phyloP scores from a whole-genome alignment of 2,888 invertebrate genomes.

The Falcaria lacertinaria region DNA sequence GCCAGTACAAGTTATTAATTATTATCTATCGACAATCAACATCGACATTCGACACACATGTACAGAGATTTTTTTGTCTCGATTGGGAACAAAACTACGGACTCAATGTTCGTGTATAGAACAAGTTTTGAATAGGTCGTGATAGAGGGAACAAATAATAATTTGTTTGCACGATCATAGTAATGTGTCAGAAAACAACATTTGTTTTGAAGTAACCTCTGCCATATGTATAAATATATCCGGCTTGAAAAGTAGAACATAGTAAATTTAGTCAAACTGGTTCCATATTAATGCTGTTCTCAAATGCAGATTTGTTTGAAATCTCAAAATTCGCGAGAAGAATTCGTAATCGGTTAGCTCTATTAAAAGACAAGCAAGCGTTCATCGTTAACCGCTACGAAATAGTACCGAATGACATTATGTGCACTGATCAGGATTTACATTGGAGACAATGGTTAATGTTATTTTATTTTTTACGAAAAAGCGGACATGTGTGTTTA shows the following conservation, averaged over 20 bases:
- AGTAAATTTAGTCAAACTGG: neutral
- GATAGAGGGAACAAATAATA: conserved; percentile 31
- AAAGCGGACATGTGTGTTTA: too few species aligned
- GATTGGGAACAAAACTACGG: conserved; percentile 22
- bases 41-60: conserved; percentile 8
- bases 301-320: neutral
- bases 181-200: conserved; percentile 10
- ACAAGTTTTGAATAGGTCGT: conserved; percentile 37
- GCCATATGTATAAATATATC: neutral
- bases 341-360: neutral
- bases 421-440: too few species aligned
- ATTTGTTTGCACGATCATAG: conserved; percentile 14
- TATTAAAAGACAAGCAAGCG: too few species aligned
- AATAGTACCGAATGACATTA: neutral
- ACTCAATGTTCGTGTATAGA: conserved; percentile 17
- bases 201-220: conserved; percentile 13
- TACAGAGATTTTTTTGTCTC: conserved; percentile 25
- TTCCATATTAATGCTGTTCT: neutral
- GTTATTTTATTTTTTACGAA: too few species aligned
- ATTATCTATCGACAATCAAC: conserved; percentile 8
- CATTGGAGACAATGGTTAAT: too few species aligned
- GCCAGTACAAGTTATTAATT: conserved; percentile 13
- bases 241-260: conserved; percentile 1
- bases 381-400: neutral
- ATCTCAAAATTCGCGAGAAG: neutral